A percentile compares a stretch with the other conserved stretches of the same genome.
These are phyloP conservation scores for Cryptophagus acutangulus DNA, from an alignment of 2,888 invertebrate species.

Conservation along the genomic window DNA sequence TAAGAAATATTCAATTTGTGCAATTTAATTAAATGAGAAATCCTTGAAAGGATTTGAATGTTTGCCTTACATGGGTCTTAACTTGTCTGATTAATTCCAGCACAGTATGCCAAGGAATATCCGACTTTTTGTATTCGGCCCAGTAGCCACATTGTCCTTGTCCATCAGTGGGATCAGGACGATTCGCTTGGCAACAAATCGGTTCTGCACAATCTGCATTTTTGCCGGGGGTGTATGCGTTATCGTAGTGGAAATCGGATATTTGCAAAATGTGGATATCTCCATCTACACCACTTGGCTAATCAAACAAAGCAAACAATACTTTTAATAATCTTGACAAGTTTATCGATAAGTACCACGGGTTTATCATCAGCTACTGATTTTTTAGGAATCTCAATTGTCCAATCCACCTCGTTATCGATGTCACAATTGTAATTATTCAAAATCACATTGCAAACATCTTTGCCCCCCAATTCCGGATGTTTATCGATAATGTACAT, in stretches of 20 bases:
- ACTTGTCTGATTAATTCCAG: slow-evolving; percentile 55
- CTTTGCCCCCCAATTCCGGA: slow-evolving; percentile 49
- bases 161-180: slow-evolving; percentile 44
- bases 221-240: slow-evolving; percentile 61
- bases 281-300: too few species aligned
- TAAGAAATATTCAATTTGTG: background rate
- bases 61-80: slow-evolving; percentile 24
- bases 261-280: slow-evolving; percentile 62
- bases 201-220: slow-evolving; percentile 71
- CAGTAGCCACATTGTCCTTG: slow-evolving; percentile 63
- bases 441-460: slow-evolving; percentile 54
- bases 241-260: slow-evolving; percentile 78
- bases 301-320: too few species aligned
- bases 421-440: slow-evolving; percentile 45
- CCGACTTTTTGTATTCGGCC: slow-evolving; percentile 77
- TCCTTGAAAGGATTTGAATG: background rate
- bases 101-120: slow-evolving; percentile 64
- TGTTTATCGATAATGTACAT: slow-evolving; percentile 56
- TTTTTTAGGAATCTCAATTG: slow-evolving; percentile 28
- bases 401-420: slow-evolving; percentile 25
- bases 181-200: slow-evolving; percentile 68
- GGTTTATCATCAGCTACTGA: slow-evolving; percentile 13
- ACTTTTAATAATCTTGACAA: too few species aligned
- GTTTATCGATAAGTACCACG: slow-evolving; percentile 4
- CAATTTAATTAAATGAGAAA: too few species aligned